Conservation (phyloP, 37 sponge, comb jelly and placozoan genomes). For the Dysidea cf. avara region DNA sequence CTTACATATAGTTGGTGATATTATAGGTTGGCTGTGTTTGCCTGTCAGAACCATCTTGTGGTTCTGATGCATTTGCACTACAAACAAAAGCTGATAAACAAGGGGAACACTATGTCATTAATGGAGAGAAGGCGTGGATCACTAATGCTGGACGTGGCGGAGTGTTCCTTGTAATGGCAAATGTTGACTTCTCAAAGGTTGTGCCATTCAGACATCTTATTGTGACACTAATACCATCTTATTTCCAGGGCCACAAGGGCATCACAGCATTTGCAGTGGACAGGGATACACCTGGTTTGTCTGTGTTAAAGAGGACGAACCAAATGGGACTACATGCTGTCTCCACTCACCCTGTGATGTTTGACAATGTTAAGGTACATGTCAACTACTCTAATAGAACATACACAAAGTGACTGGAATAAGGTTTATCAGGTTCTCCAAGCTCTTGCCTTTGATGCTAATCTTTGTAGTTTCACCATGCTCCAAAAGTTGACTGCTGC, state of each 20-base stretch:
- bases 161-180: constrained; percentile 90
- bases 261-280: constrained; percentile 92
- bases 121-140: constrained; percentile 94
- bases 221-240: too few species aligned
- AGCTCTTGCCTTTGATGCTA: too few species aligned
- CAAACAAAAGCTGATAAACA: constrained; percentile 77
- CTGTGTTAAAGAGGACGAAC: constrained; percentile 86
- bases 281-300: constrained; percentile 74
- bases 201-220: too few species aligned
- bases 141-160: constrained; percentile 94
- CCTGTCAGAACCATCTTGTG: constrained; percentile 86
- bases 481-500: too few species aligned
- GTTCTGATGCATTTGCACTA: constrained; percentile 94
- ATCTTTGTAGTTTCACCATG: too few species aligned
- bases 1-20: too few species aligned
- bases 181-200: constrained; percentile 78
- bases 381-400: too few species aligned
- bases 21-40: constrained; percentile 87
- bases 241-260: constrained; percentile 77
- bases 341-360: constrained; percentile 86
- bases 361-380: constrained; percentile 82
- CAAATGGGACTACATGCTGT: constrained; percentile 95
- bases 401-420: too few species aligned
- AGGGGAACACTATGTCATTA: constrained; percentile 76
- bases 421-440: too few species aligned